phyloP scores from a whole-genome alignment of 2,888 invertebrate genomes.

The Ceramica pisi region DNA sequence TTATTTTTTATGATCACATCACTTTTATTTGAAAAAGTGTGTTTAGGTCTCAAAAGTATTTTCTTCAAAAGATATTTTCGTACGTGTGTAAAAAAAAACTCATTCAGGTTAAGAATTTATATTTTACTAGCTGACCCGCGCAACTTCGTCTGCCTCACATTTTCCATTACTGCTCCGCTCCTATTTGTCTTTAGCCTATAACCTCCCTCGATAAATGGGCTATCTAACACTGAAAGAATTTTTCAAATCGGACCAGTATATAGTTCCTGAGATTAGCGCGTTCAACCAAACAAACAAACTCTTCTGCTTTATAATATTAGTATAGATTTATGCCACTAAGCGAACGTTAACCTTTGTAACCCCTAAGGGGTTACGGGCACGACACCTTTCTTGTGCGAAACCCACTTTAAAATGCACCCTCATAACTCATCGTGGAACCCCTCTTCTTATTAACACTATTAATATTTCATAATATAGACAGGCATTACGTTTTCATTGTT shows the following conservation, averaged over 20 bases:
- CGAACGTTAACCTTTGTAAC: conserved; percentile 39
- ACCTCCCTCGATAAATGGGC: too few species aligned
- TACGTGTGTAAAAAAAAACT: background rate
- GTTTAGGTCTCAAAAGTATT: background rate
- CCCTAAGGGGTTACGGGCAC: conserved; percentile 17
- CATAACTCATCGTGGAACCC: conserved; percentile 17
- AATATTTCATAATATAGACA: conserved; percentile 39
- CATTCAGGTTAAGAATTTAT: conserved; percentile 14
- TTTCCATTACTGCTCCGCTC: too few species aligned
- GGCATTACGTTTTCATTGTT: conserved; percentile 13
- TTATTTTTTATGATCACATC: conserved; percentile 1
- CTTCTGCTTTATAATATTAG: too few species aligned
- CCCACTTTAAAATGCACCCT: conserved; percentile 54
- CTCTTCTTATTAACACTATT: conserved; percentile 35
- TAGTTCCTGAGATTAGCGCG: too few species aligned
- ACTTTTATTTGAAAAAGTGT: background rate
- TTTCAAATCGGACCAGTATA: too few species aligned
- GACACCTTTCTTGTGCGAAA: conserved; percentile 45
- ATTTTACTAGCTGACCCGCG: too few species aligned
- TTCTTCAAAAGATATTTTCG: conserved; percentile 18
- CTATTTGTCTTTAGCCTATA: too few species aligned
- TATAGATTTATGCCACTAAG: conserved; percentile 39
- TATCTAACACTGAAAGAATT: too few species aligned
- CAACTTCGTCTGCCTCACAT: too few species aligned
- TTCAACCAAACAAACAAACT: too few species aligned